Evolutionary conservation across 2,113 vertebrate species (phyloP).

Genomic region (Crotophaga sulcirostris): DNA sequence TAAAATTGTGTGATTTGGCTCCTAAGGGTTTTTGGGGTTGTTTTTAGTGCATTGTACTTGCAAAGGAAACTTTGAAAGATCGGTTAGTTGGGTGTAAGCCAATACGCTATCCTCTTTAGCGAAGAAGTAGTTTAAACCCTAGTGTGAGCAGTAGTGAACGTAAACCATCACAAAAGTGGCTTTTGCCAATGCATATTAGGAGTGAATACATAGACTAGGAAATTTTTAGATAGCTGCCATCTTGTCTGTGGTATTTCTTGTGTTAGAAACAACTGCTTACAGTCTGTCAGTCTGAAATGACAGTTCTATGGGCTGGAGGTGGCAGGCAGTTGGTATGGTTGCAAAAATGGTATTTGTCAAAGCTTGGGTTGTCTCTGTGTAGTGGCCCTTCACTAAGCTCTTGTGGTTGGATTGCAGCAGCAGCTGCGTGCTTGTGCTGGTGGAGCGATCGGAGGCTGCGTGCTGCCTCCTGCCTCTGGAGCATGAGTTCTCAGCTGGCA

Average conservation of each 20-base stretch:
- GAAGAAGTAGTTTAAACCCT: not conserved
- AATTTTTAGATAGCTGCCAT: not conserved
- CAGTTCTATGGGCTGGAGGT: not conserved
- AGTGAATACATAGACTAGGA: not conserved
- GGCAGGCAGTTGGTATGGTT: not conserved
- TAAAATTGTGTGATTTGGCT: not conserved
- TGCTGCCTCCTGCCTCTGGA: not conserved
- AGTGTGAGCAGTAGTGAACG: not conserved
- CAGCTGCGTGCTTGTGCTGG: not conserved
- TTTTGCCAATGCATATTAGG: not conserved
- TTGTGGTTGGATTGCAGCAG: not conserved
- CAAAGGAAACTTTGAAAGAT: not conserved
- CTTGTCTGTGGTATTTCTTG: not conserved
- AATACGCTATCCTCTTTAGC: not conserved
- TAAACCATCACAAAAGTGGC: not conserved
- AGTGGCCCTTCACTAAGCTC: not conserved
- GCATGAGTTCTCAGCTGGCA: not conserved
- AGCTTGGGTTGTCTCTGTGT: not conserved
- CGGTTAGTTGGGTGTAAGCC: not conserved
- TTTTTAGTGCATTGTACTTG: not conserved
- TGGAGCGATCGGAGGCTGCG: fast-evolving
- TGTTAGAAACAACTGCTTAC: not conserved
- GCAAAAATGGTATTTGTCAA: not conserved
- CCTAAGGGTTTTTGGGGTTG: not conserved
- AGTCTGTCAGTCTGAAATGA: not conserved